Evolutionary conservation across 2,888 invertebrate species (phyloP).

Genomic region (Parasteatoda lunata): DNA sequence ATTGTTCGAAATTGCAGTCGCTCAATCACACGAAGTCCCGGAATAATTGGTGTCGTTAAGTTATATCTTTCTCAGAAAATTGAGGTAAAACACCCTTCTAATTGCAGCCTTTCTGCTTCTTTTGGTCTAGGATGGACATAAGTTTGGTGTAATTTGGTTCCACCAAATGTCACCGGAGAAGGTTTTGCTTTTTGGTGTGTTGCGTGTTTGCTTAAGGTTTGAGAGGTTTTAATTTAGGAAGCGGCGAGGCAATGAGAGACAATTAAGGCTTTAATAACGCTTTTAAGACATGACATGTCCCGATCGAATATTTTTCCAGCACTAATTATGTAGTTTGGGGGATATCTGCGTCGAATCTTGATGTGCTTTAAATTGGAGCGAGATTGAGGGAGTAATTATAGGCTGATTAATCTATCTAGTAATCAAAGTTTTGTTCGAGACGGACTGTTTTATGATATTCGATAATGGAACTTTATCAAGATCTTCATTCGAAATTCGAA

Average conservation of each 20-base stretch:
- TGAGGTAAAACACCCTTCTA: slow-evolving; percentile 36
- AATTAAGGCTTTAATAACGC: slow-evolving; percentile 2
- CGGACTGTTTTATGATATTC: too few relatives aligned
- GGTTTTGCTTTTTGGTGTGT: too few relatives aligned
- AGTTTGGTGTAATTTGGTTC: not conserved
- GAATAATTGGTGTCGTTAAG: not conserved
- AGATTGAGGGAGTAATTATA: not conserved
- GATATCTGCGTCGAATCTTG: not conserved
- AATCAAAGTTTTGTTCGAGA: too few relatives aligned
- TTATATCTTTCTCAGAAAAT: slow-evolving; percentile 1
- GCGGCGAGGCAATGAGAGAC: not conserved
- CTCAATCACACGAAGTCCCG: slow-evolving; percentile 19
- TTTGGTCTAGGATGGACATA: not conserved
- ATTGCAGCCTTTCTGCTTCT: slow-evolving; percentile 30
- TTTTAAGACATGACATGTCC: not conserved
- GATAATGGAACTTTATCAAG: too few relatives aligned
- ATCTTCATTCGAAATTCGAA: too few relatives aligned
- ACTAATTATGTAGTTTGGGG: not conserved
- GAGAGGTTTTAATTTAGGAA: not conserved
- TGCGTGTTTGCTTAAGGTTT: slow-evolving; percentile 5
- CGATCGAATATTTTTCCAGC: not conserved
- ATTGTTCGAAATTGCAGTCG: slow-evolving; percentile 26
- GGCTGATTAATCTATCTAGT: not conserved
- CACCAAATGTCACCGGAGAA: not conserved
- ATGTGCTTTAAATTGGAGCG: not conserved